Base-by-base conservation (phyloP, 2,113 vertebrate species). In the Arizona elegans region DNA sequence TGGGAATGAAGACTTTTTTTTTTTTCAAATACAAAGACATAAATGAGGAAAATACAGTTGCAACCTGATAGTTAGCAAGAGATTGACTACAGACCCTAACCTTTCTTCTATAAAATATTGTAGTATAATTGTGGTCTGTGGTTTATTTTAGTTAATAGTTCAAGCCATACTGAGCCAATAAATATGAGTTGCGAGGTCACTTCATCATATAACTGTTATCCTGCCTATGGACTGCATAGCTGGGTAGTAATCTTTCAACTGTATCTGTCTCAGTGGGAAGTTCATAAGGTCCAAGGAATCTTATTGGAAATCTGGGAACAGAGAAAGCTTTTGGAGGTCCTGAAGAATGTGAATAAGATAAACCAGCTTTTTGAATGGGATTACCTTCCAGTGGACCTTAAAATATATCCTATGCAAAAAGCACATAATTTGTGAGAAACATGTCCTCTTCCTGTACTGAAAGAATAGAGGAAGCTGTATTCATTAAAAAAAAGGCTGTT, bases 81-180 rank as follows among this genome's bases (percentile, higher is more conserved):
- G 90, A 90, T 92, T 96, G 33, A 88, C 33, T 26, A 88, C 53
- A 93, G 93, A 92, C 91, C 95, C 26, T 86, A 94, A 93, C 94
- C 94, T 86, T 93, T 23, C 87, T 70, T 95, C 95, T 86, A 54
- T 95, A 96, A 96, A 97, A 96, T 97, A 97, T 96, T 96, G 95
- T 94, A 93, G 93, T 93, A 92, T 90, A 94, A 75, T 94, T 91
- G 8, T 92, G 94, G 92, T 91, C 96, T 97, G 95, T 95, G 96
- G 96, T 96, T 97, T 97, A 94, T 97, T 97, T 97, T 97, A 97
- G 33, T 96, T 97, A 96, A 96, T 96, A 90, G 97, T 96, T 96
- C 95, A 96, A 96, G 96, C 91, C 95, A 92, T 95, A 93, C 95
- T 96, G 75, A 97, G 96, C 94, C 95, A 96, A 96, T 97, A 97